These are phyloP conservation scores for Synanthedon vespiformis DNA, from an alignment of 2,888 invertebrate genomes.

Conservation along the genomic window DNA sequence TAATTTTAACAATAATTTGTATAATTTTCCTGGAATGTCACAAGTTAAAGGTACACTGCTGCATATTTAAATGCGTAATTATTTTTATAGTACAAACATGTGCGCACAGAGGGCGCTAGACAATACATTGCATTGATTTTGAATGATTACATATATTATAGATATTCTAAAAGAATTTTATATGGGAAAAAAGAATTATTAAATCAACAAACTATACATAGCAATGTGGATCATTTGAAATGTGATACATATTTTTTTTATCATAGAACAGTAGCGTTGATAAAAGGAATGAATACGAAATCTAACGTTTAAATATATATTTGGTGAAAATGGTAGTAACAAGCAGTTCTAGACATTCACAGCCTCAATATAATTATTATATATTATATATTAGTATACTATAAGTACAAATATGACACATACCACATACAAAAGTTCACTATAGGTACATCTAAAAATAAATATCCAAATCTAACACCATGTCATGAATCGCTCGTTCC, in stretches of 20 bases:
- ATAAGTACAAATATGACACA: slow-evolving; percentile 6
- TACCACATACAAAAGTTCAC: slow-evolving; percentile 5
- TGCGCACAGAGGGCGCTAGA: too few relatives aligned
- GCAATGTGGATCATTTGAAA: too few relatives aligned
- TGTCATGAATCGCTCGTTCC: slow-evolving; percentile 46
- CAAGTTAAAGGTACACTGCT: neutral
- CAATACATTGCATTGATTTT: too few relatives aligned
- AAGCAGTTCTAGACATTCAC: slow-evolving; percentile 25
- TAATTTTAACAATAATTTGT: neutral
- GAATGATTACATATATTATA: too few relatives aligned
- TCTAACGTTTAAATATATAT: neutral
- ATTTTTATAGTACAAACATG: too few relatives aligned
- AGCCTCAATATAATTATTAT: slow-evolving; percentile 27
- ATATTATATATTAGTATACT: slow-evolving; percentile 9
- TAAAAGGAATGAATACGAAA: too few relatives aligned
- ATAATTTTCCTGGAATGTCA: neutral
- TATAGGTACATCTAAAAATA: slow-evolving; percentile 15
- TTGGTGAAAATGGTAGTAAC: slow-evolving; percentile 26
- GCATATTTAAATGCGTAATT: neutral
- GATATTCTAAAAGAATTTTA: too few relatives aligned
- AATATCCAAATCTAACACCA: slow-evolving; percentile 8
- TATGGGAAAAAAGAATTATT: too few relatives aligned
- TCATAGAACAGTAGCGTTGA: too few relatives aligned
- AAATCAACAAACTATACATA: too few relatives aligned
- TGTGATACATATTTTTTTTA: too few relatives aligned